Evolutionary conservation across 2,888 invertebrate genomes (phyloP), one percentile per base, ranked within the genome.

Genomic region (Cosmia pyralina): DNA sequence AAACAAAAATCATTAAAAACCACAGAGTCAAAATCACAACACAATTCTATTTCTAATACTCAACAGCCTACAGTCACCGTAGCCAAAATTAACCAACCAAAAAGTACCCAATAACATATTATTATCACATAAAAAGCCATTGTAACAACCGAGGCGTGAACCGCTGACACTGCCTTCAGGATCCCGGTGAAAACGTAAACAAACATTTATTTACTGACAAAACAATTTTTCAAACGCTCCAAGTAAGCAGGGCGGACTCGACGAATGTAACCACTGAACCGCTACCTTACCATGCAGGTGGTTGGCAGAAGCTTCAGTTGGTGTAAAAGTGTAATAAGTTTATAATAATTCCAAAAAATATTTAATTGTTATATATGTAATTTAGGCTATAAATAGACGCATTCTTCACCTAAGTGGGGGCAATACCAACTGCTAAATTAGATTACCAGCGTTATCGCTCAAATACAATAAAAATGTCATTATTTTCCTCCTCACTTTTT

Each of bases 141-240:
- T 74, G 75, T 77, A 67, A 68, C 66, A 55, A 64, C 46, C 60
- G 77, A 75, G 48, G 65, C 74, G 76, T 55, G 59, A 82, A 72
- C 75, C 66, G 77, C 85, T 71, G 69, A 84, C 85, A 70, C 41
- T 52, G 52, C 66, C 69, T 75, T 77, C 70, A 81, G 73, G 50
- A 72, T 76, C 53, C 62, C 74, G 57, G 75, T 80, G 64, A 55
- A 75, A 86, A 77, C 59, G 77, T 70, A 86, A 83, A 86, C 81
- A 87, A 67, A 83, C 76, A 72, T 72, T 75, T 81, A 83, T 86
- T 83, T 87, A 80, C 79, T 77, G 76, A 79, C 81, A 77, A 85
- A 86, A 82, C 85, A 86, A 85, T 86, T 87, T 85, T 85, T 87
- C 87, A 82, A 83, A 76, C 57, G 75, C 83, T 83, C 84, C 67